Evolutionary conservation across 92 coral and sea anemone genomes (phyloP).

Genomic region (Phymanthus crucifer): DNA sequence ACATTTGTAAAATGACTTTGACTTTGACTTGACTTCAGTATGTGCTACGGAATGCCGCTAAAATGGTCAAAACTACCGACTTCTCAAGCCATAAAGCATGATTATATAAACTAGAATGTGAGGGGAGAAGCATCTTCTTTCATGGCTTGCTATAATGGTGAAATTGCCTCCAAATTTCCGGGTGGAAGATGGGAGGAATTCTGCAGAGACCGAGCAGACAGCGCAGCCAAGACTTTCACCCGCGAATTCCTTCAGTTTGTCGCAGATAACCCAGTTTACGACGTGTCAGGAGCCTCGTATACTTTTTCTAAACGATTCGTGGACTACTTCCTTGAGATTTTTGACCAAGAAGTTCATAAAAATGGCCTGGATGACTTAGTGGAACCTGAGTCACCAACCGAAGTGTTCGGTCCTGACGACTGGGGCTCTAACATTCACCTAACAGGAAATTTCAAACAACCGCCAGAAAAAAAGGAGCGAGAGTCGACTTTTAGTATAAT

Average conservation of each 20-base stretch:
- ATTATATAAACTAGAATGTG: conserved; percentile 10
- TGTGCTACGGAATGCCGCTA: neutral
- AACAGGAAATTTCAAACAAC: conserved; percentile 69
- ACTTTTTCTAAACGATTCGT: conserved; percentile 93
- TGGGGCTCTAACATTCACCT: conserved; percentile 88
- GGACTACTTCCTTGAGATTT: conserved; percentile 83
- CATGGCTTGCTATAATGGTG: conserved; percentile 95
- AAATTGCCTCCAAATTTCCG: conserved; percentile 76
- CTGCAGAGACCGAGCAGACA: conserved; percentile 88
- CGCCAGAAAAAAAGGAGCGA: conserved; percentile 53
- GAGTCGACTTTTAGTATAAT: conserved; percentile 67
- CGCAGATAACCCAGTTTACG: conserved; percentile 91
- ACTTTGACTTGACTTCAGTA: neutral
- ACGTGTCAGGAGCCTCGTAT: conserved; percentile 88
- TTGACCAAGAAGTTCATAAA: conserved; percentile 87
- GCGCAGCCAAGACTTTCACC: conserved; percentile 85
- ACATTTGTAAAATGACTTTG: neutral
- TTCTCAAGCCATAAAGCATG: conserved; percentile 3
- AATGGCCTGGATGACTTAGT: conserved; percentile 77
- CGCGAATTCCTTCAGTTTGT: conserved; percentile 93
- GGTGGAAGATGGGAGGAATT: conserved; percentile 98
- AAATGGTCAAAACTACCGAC: neutral
- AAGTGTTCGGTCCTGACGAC: conserved; percentile 84
- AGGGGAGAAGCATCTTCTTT: conserved; percentile 21
- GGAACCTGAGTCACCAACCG: conserved; percentile 97